phyloP scores from a whole-genome alignment of 2,888 invertebrate species.

The Thumatha senex region DNA sequence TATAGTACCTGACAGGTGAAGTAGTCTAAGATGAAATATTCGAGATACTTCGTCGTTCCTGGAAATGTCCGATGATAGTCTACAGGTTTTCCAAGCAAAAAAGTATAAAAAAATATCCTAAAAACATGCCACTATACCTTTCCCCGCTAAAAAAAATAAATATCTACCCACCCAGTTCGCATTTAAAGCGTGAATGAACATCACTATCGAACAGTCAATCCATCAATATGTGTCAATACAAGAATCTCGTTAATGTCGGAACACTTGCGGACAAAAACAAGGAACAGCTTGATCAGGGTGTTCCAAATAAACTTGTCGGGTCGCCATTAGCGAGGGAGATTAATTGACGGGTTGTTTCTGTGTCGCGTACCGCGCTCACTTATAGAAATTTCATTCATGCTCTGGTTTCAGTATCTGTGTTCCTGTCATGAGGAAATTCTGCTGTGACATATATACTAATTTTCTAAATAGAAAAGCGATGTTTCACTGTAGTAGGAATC shows the following conservation, averaged over 20 bases:
- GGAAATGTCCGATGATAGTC: too few species aligned
- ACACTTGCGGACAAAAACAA: slow-evolving; percentile 7
- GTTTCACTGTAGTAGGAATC: too few species aligned
- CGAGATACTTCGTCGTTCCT: too few species aligned
- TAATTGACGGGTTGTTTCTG: slow-evolving; percentile 21
- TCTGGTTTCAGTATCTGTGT: not conserved
- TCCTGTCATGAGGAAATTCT: not conserved
- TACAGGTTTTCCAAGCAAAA: too few species aligned
- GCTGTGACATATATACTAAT: not conserved
- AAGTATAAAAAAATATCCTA: too few species aligned
- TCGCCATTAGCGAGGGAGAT: slow-evolving; percentile 23
- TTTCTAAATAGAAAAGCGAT: too few species aligned
- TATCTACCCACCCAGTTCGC: too few species aligned
- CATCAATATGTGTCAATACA: slow-evolving; percentile 12
- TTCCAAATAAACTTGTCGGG: slow-evolving; percentile 27
- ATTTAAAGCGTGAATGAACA: too few species aligned
- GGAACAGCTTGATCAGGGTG: slow-evolving; percentile 11
- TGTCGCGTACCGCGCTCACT: not conserved
- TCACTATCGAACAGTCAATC: not conserved
- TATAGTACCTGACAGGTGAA: too few species aligned
- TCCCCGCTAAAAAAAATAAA: too few species aligned
- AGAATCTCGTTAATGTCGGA: slow-evolving; percentile 6
- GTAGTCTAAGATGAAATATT: too few species aligned
- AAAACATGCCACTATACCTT: too few species aligned
- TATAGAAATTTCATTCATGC: slow-evolving; percentile 6